Evolutionary conservation across 2,888 invertebrate species (phyloP), one percentile per base, ranked within the genome.

Genomic region (Chrysomela aeneicollis): DNA sequence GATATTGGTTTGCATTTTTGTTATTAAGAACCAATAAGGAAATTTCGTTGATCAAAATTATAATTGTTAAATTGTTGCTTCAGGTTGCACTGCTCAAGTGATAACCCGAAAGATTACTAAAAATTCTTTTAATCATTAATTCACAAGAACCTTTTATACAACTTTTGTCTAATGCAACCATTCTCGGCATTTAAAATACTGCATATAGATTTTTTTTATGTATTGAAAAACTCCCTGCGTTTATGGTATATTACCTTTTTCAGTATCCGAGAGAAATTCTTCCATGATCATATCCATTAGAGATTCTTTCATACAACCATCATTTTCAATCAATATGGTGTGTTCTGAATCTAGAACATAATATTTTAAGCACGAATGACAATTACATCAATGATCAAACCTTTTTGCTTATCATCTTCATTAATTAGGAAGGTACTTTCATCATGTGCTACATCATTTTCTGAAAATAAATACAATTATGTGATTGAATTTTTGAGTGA

Each of bases 281-380:
- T 66, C 69, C 69, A 69, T 62, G 15, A 51, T 63, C 9, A 64
- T 59, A 46, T 69, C 69, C 58, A 69, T 51, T 50, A 62, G 58
- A 63, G 61, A 52, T 26, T 59, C 63, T 46, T 47, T 10, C 26
- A 51, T 19, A 46, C 50, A n/a, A 63, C 52, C 35, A 59, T 65
- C 58, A 54, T n/a, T 47, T 17, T 55, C 59, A 50, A 54, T 63
- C 30, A 50, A 17, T 9, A 51, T 32, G 15, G 42, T 26, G 32
- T 59, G 8, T 15, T 46, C 46, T 46, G 32, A 57, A 57, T 42
- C 42, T 42, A 57, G 17, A 57, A n/a, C 9, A 57, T 46, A 21
- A 26, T 42, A n/a, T n/a, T 55, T 15, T 42, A 15, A 55, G 17
- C 12, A 21, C 37, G 10, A 8, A 35, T 9, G 10, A n/a, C n/a